Evolutionary conservation across 2,797 vertebrate genomes (phyloP), one percentile per base, ranked within the genome.

Genomic region (Pteronotus mesoamericanus): DNA sequence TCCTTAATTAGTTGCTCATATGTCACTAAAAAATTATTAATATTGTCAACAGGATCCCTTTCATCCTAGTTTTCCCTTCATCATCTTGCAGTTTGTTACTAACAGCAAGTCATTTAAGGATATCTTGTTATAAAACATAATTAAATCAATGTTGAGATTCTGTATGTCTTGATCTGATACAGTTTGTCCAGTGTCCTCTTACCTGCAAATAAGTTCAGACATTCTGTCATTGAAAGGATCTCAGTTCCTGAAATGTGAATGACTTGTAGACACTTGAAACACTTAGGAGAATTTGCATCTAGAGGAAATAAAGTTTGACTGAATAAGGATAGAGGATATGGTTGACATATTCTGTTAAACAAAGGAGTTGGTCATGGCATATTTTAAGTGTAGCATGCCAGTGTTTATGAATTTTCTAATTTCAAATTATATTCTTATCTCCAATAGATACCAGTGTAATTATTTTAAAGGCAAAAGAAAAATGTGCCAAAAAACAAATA

Each of bases 391-490:
- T 24, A 29, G 22, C 21, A 44, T 32, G 14, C 10, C 69, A 39
- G 1, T 24, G 1, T 51, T 42, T 26, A 46, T 82, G 11, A 57
- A 26, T 48, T 94, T 95, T 91, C 78, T 92, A 71, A 86, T 68
- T 95, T 83, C 48, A 95, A 89, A 66, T 79, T 85, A 55, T 3
- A 59, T 8, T 84, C 34, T 75, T 19, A 26, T 94, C 55, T 94
- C 48, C 29, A 79, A 61, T 0, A 48, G 44, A 32, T 19, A 87
- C 26, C 21, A 72, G 66, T 1, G 3, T 42, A 85, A 29, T 34
- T 32, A 94, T 69, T 72, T 55, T 80, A 82, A 74, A 88, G 37
- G 44, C 9, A 44, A 96, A 94, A 61, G 59, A 7, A 94, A 90
- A 94, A 66, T 39, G 74, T 3, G 34, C 10, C 57, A 32, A 71